Percentiles rank a stretch among this genome's conserved stretches.
phyloP scores from a whole-genome alignment of 2,888 invertebrate species.

The Apocheima hispidaria region DNA sequence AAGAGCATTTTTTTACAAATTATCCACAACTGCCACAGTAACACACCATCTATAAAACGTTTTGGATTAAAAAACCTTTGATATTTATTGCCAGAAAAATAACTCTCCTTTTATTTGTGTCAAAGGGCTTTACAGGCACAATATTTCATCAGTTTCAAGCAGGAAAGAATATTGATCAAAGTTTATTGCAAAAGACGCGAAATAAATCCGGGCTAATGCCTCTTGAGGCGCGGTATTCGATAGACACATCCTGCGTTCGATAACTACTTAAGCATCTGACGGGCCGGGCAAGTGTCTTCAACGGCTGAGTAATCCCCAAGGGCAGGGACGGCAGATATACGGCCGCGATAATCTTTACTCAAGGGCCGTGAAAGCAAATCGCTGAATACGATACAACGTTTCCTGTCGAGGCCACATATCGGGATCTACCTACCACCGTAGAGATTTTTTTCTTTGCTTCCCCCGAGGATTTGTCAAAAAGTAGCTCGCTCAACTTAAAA shows the following conservation, averaged over 20 bases:
- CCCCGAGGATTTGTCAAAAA: constrained; percentile 16
- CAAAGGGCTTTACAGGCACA: neutral
- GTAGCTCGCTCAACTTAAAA: neutral
- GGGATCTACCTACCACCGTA: constrained; percentile 13
- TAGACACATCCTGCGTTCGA: constrained; percentile 53
- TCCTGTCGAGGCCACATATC: constrained; percentile 40
- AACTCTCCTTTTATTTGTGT: neutral
- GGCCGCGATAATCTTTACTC: constrained; percentile 69
- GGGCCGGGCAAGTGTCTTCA: constrained; percentile 55
- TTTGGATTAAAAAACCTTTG: too few relatives aligned
- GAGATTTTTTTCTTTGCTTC: too few relatives aligned
- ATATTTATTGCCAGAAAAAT: neutral
- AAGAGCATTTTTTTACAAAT: too few relatives aligned
- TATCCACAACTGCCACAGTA: too few relatives aligned
- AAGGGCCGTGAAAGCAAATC: constrained; percentile 64
- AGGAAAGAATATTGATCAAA: constrained; percentile 5
- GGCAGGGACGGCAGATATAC: constrained; percentile 63
- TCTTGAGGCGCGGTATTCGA: constrained; percentile 44
- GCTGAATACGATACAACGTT: constrained; percentile 61
- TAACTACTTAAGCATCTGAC: constrained; percentile 53
- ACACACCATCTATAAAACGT: neutral
- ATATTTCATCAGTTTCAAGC: neutral
- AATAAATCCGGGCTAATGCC: constrained; percentile 18
- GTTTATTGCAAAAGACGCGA: constrained; percentile 10
- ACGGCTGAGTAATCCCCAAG: constrained; percentile 58